phyloP scores from a whole-genome alignment of 2,113 vertebrate genomes.

The Thunnus maccoyii region DNA sequence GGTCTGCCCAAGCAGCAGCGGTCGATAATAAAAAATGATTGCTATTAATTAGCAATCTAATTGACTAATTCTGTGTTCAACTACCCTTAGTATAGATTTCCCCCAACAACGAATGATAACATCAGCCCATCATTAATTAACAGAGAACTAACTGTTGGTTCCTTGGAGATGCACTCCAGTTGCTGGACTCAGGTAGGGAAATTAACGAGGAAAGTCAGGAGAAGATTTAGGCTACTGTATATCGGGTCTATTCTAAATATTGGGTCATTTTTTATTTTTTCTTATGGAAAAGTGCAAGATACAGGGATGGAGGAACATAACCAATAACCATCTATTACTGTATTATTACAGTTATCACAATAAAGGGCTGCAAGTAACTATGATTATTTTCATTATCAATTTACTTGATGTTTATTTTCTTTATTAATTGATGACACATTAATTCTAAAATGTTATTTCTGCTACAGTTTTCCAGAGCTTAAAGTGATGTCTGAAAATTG shows the following conservation, averaged over 20 bases:
- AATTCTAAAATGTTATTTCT: not conserved
- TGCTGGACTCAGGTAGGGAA: constrained; percentile 23
- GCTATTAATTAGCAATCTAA: constrained; percentile 75
- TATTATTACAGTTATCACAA: not conserved
- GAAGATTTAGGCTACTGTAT: constrained; percentile 8
- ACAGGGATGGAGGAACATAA: no score
- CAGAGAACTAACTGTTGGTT: constrained; percentile 49
- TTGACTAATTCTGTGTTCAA: constrained; percentile 77
- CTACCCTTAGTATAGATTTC: constrained; percentile 68
- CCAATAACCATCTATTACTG: not conserved
- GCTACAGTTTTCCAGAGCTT: no score
- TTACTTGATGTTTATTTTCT: not conserved
- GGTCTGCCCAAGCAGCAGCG: constrained; percentile 39
- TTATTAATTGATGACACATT: not conserved
- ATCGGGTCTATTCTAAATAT: not conserved
- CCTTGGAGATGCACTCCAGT: constrained; percentile 38
- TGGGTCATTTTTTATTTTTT: not conserved
- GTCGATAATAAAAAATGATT: constrained; percentile 70
- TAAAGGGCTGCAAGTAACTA: not conserved
- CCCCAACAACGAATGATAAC: constrained; percentile 71
- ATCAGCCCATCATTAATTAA: constrained; percentile 68
- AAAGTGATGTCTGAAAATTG: no score
- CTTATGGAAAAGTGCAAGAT: not conserved
- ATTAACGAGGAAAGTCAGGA: constrained; percentile 15
- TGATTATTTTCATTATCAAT: no score